Evolutionary conservation across 2,888 invertebrate species (phyloP).

Genomic region (Pecten maximus): DNA sequence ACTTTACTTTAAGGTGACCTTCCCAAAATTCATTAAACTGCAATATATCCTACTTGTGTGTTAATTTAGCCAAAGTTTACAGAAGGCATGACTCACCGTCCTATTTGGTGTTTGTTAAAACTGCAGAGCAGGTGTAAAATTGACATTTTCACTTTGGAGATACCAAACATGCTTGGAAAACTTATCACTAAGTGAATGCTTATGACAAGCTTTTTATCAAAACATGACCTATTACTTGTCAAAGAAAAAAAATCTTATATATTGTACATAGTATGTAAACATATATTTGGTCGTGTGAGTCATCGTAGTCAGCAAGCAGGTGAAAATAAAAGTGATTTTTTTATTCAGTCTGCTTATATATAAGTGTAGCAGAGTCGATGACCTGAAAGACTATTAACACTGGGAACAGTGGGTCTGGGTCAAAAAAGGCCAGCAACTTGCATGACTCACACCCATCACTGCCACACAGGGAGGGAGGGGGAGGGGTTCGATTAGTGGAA

Average conservation of each 20-base stretch:
- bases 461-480: not conserved
- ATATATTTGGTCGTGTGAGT: not conserved
- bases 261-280: not conserved
- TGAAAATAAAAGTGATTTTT: conserved; percentile 33
- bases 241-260: not conserved
- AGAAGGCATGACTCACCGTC: not conserved
- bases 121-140: not conserved
- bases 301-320: not conserved
- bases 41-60: conserved; percentile 9
- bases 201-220: conserved; percentile 11
- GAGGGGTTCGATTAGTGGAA: not conserved
- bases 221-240: not conserved
- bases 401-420: not conserved
- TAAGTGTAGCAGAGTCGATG: conserved; percentile 7
- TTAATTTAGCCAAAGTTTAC: conserved; percentile 3
- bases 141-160: not conserved
- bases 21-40: conserved; percentile 11
- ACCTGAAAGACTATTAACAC: not conserved
- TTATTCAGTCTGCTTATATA: not conserved
- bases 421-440: not conserved
- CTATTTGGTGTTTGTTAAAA: not conserved
- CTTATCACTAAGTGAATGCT: not conserved
- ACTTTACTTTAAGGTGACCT: not conserved
- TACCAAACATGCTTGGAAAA: not conserved
- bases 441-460: conserved; percentile 13